Percentiles rank a stretch among this genome's conserved stretches.
Conservation (phyloP, 2,113 vertebrate genomes). For the Microcebus lehilahytsara region DNA sequence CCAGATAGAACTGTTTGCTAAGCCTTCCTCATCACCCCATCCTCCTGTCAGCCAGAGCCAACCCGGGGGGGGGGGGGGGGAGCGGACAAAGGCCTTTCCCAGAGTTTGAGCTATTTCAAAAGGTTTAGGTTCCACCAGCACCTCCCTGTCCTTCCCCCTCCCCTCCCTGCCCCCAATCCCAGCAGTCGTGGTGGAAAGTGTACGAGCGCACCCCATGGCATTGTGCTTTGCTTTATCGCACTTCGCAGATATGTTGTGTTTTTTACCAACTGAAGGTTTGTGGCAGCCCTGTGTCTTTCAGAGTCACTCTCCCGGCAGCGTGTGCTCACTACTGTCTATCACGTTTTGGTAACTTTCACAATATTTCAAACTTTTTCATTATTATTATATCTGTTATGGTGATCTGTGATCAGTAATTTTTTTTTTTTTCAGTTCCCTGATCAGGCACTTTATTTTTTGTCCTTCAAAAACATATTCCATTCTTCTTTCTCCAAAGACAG, state of each 20-base stretch:
- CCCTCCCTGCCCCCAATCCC: rapidly evolving
- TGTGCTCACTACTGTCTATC: background rate
- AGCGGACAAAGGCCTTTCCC: background rate
- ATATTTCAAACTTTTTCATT: background rate
- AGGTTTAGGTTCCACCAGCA: no score
- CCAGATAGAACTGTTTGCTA: rapidly evolving
- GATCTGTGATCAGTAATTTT: no score
- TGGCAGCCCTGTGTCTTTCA: background rate
- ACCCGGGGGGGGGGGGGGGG: background rate
- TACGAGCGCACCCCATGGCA: background rate
- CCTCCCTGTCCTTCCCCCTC: background rate
- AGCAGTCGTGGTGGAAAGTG: background rate
- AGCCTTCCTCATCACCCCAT: rapidly evolving
- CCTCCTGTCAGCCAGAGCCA: background rate
- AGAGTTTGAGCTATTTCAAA: no score
- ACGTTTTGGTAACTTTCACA: background rate
- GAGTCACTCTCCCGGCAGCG: background rate
- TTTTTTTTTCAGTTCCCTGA: no score
- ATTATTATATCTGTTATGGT: background rate
- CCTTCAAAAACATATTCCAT: no score
- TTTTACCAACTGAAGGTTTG: background rate
- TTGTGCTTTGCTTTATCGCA: rapidly evolving
- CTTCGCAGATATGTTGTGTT: background rate
- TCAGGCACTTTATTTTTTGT: no score
- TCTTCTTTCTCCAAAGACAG: no score